Evolutionary conservation across 2,797 vertebrate genomes (phyloP).

Genomic region (Oceanodroma leucorhoa): DNA sequence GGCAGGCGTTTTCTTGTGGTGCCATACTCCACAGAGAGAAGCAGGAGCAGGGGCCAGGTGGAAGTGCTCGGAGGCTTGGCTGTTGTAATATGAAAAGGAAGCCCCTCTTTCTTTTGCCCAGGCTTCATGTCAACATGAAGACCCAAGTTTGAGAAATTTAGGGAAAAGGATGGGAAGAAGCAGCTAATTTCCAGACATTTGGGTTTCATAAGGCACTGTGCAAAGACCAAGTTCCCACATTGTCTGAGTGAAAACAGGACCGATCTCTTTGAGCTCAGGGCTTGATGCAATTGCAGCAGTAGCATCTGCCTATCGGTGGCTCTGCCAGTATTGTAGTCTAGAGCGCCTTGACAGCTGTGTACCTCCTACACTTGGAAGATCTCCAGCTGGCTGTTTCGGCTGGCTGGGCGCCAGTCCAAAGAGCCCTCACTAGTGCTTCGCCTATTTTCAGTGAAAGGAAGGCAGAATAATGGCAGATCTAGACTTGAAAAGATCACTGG

Average conservation of each 20-base stretch:
- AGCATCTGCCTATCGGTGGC: slow-evolving; percentile 40
- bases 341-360: slow-evolving; percentile 43
- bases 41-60: background rate
- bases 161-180: background rate
- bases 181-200: slow-evolving; percentile 4
- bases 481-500: background rate
- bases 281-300: slow-evolving; percentile 17
- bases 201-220: slow-evolving; percentile 17
- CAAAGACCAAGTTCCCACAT: slow-evolving; percentile 37
- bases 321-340: slow-evolving; percentile 61
- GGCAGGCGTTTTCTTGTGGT: background rate
- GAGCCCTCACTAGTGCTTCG: background rate
- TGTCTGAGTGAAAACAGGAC: slow-evolving; percentile 23
- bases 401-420: background rate
- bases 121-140: background rate
- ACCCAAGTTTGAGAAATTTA: background rate
- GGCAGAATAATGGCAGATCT: background rate
- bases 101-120: background rate
- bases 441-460: slow-evolving; percentile 5
- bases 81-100: background rate
- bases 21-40: background rate
- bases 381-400: slow-evolving; percentile 21
- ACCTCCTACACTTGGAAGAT: slow-evolving; percentile 45
- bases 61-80: background rate
- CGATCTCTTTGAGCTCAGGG: background rate